Base-by-base conservation (phyloP, 2,888 invertebrate genomes). In the Yponomeuta plumbellus region DNA sequence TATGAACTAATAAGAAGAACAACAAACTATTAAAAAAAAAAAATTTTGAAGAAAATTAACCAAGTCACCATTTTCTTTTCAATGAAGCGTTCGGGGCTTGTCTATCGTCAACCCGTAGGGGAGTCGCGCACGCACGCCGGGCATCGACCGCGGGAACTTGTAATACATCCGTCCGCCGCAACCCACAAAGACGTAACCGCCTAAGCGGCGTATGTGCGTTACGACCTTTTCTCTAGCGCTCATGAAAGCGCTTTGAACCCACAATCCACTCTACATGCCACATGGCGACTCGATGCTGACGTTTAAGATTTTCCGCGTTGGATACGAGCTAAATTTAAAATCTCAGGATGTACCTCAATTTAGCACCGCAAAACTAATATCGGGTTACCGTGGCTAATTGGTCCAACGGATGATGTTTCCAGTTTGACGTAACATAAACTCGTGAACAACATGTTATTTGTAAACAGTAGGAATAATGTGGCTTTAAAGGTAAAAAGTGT, bases 111-210 rank as follows among this genome's bases (percentile, higher is more conserved):
- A 57, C 57, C 57, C 59, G 21, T 62, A 62, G 62, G 62, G 61
- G 66, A 87, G 83, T 80, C 83, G 82, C 76, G 81, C 85, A 84
- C 85, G 86, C 85, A 82, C 76, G 74, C 76, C 88, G 88, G 88
- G 79, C 90, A 89, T 86, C 86, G 90, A 90, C 90, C 90, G 88
- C 84, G 84, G 81, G 90, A 90, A 89, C 90, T 90, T 91, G 89
- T 87, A 86, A 90, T 88, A 90, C 87, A 88, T 89, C 84, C 80
- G 80, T 73, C 34, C 75, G 73, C 76, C 72, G 73, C 71, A 74
- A 69, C 26, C 61, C n/a, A 61, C 1, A 59, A 34, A 10, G 26
- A 61, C 61, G 26, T 61, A 68, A 66, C 70, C 69, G 71, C 65
- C 68, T 68, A 62, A 69, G 61, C 70, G 22, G 13, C 59, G 23